These are phyloP conservation scores for Lordiphosa mommai DNA, from an alignment of 1,140 invertebrate species.

Conservation along the genomic window DNA sequence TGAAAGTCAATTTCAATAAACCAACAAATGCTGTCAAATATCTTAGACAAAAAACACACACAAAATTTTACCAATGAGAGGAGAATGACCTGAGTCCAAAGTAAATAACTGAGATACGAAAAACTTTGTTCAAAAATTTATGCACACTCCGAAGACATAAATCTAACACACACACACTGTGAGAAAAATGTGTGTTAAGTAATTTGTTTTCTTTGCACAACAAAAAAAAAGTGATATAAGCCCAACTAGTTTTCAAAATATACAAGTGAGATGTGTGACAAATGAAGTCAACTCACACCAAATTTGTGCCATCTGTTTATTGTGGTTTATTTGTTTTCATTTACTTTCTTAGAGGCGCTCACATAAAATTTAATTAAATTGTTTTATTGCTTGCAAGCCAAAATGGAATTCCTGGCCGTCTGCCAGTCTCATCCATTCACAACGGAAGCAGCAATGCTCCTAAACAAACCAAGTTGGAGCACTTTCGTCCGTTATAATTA, in stretches of 20 bases:
- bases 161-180: too few relatives aligned
- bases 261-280: background rate
- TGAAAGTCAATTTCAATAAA: conserved; percentile 9
- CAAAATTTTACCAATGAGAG: background rate
- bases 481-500: conserved; percentile 8
- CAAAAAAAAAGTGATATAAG: too few relatives aligned
- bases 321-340: conserved; percentile 13
- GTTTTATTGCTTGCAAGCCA: conserved; percentile 11
- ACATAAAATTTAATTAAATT: conserved; percentile 19
- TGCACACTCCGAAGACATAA: too few relatives aligned
- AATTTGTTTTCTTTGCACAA: too few relatives aligned
- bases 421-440: background rate
- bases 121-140: too few relatives aligned
- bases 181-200: too few relatives aligned
- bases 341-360: conserved; percentile 5
- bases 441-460: background rate
- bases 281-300: background rate
- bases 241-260: background rate
- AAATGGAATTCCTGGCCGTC: conserved; percentile 9
- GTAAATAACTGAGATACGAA: background rate
- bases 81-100: conserved; percentile 1
- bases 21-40: conserved; percentile 5
- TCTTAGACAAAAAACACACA: background rate
- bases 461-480: conserved; percentile 4
- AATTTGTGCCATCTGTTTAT: conserved; percentile 2